Evolutionary conservation across 2,888 invertebrate species (phyloP), one percentile per base, ranked within the genome.

Genomic region (Melanchra persicariae): DNA sequence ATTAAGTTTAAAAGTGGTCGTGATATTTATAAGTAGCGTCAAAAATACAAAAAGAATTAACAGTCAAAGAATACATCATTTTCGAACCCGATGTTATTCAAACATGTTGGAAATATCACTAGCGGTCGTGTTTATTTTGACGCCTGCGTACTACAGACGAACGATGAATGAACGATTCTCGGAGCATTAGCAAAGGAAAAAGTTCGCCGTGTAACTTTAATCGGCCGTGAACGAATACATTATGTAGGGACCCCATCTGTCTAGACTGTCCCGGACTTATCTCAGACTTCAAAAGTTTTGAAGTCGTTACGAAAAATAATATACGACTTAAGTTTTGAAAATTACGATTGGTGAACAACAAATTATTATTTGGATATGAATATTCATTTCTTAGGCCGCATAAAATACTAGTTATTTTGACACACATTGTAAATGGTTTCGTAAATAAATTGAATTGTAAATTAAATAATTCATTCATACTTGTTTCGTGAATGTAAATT

Each of bases 61-160:
- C 40, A 49, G 10, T 40, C 10, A 57, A 65, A 54, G 52, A 81
- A 62, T 55, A 45, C 22, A 54, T 30, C 26, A 49, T n/a, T 66
- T 70, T 54, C 49, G 49, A 67, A 63, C 60, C 26, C 12, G 47
- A 65, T 58, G 64, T 75, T 74, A 40, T n/a, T 58, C n/a, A 45
- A 82, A 61, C 64, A 73, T 68, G 61, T 65, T 82, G 58, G 24
- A 71, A 58, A 73, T 67, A 78, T 78, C 81, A 78, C 51, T 58
- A 54, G 43, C 68, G 60, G 72, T 75, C 40, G 30, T 85, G 84
- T 85, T 84, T 84, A 71, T 84, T 85, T 76, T 72, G 60, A 71
- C 76, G 68, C 76, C 40, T 65, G 69, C 75, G 77, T 43, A 57
- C 70, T 66, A 73, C 74, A 62, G 66, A 83, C 57, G 51, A 10